Evolutionary conservation across 2,113 vertebrate species (phyloP).

Genomic region (Phasianus colchicus): DNA sequence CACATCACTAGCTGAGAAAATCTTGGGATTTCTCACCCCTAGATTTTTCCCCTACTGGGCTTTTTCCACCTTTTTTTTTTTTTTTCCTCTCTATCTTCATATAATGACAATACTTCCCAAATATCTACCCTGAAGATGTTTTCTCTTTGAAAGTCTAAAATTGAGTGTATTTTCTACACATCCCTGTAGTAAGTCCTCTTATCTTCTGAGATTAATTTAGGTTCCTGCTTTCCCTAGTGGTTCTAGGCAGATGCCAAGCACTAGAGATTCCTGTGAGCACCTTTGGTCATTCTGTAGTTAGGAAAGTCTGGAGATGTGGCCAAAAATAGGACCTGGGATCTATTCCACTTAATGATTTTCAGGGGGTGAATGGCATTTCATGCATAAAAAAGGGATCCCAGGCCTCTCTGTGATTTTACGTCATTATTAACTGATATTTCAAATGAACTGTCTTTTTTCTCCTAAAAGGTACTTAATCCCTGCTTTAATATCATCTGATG

Average conservation of each 20-base stretch:
- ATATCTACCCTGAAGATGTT: not conserved
- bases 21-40: accelerated
- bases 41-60: not conserved
- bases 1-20: accelerated
- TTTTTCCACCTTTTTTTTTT: not conserved
- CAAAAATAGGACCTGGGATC: not conserved
- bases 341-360: not conserved
- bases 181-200: not conserved
- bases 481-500: not conserved
- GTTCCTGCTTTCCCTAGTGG: not conserved
- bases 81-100: not conserved
- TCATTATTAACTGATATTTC: not conserved
- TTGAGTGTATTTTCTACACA: not conserved
- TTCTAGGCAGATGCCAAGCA: not conserved
- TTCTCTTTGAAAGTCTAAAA: not conserved
- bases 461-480: not conserved
- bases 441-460: not conserved
- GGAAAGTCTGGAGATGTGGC: not conserved
- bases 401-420: not conserved
- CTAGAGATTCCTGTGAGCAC: not conserved
- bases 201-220: not conserved
- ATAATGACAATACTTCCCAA: not conserved
- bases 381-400: not conserved
- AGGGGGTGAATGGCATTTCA: not conserved
- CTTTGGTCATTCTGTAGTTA: not conserved